These are phyloP conservation scores for Caenorhabditis latens DNA, from an alignment of 1,140 invertebrate species.

Conservation along the genomic window DNA sequence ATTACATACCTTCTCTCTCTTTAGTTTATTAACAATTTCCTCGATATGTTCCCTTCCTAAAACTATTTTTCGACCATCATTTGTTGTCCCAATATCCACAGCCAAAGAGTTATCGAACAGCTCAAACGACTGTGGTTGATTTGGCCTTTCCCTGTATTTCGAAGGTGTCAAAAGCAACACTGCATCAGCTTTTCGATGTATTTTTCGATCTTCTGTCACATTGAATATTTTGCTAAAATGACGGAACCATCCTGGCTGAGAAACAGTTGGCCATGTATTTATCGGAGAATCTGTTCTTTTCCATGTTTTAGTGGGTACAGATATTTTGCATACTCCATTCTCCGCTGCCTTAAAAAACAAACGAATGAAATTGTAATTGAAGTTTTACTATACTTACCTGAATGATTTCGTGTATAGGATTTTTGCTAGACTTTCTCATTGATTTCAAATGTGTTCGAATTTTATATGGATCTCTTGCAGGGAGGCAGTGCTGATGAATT, in stretches of 20 bases:
- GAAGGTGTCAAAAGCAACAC: neutral
- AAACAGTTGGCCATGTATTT: neutral
- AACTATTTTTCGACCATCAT: constrained; percentile 9
- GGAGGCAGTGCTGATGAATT: neutral
- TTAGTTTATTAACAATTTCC: neutral
- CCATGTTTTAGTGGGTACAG: neutral
- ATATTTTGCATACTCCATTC: neutral
- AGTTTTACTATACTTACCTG: neutral
- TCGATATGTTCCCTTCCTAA: neutral
- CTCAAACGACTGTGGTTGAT: neutral
- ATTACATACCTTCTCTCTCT: neutral
- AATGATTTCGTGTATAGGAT: constrained; percentile 14
- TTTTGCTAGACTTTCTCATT: constrained; percentile 3
- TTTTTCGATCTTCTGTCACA: neutral
- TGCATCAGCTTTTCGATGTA: neutral
- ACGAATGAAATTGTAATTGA: too few relatives aligned
- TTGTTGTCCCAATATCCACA: neutral
- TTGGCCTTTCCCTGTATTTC: neutral
- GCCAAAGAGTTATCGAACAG: neutral
- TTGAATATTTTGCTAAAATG: neutral
- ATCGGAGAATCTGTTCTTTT: neutral
- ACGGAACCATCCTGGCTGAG: constrained; percentile 25
- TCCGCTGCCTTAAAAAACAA: neutral
- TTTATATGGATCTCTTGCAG: neutral
- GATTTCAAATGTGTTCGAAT: constrained; percentile 40